phyloP scores from a whole-genome alignment of 2,797 vertebrate species.

The Erpetoichthys calabaricus region DNA sequence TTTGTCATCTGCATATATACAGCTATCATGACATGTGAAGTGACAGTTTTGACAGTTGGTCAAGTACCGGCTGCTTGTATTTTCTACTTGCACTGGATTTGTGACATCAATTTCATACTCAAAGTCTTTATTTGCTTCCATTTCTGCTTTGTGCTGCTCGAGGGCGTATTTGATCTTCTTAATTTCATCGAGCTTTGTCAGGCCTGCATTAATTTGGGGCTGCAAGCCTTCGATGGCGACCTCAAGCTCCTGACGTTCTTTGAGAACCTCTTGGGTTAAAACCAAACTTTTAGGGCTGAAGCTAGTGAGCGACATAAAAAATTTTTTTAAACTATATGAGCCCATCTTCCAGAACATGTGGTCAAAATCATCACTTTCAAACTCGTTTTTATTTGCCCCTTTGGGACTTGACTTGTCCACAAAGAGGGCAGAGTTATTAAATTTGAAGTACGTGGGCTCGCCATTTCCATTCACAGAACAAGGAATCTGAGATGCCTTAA shows the following conservation, averaged over 20 bases:
- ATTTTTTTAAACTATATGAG: slow-evolving; percentile 1
- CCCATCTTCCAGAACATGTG: slow-evolving; percentile 16
- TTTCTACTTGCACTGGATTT: neutral
- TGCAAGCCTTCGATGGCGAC: neutral
- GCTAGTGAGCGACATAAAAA: neutral
- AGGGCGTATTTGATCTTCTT: neutral
- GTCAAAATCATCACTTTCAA: neutral
- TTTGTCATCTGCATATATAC: rapidly evolving
- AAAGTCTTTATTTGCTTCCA: slow-evolving; percentile 7
- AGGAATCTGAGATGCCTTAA: slow-evolving; percentile 3
- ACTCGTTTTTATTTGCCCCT: neutral
- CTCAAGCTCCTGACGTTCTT: slow-evolving; percentile 3
- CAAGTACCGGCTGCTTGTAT: rapidly evolving
- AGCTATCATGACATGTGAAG: slow-evolving; percentile 10
- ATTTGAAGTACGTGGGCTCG: slow-evolving; percentile 11
- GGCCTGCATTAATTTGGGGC: slow-evolving; percentile 2
- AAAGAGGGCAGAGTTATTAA: slow-evolving; percentile 10
- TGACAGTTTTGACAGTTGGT: neutral
- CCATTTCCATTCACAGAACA: slow-evolving; percentile 5
- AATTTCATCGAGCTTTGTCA: neutral
- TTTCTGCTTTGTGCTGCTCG: neutral
- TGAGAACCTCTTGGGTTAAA: slow-evolving; percentile 11
- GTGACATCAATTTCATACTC: slow-evolving; percentile 4
- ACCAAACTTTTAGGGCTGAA: neutral
- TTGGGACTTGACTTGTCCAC: neutral